These are phyloP conservation scores for Pentamera pediparva DNA, from an alignment of 53 echinoderm and acorn worm species.

Conservation along the genomic window DNA sequence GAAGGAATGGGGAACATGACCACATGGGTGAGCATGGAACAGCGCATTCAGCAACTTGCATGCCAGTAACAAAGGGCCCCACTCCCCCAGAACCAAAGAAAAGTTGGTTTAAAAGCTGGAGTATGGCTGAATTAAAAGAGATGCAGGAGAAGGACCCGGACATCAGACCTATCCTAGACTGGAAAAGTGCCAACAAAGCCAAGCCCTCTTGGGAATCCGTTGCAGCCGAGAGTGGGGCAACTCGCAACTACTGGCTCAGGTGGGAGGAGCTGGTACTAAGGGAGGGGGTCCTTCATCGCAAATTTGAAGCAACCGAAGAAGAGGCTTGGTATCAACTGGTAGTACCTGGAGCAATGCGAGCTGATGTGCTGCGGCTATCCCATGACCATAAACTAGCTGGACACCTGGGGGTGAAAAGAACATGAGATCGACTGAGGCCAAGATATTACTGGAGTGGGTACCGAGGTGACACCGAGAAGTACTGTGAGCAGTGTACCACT, in stretches of 20 bases:
- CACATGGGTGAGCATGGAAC: too few species aligned
- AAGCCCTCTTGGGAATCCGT: neutral
- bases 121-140: neutral
- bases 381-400: constrained; percentile 14
- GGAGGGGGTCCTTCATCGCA: constrained; percentile 13
- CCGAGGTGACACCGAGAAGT: neutral
- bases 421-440: neutral
- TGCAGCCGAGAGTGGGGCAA: neutral
- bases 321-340: constrained; percentile 1
- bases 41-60: too few species aligned
- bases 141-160: neutral
- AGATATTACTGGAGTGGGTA: constrained; percentile 33
- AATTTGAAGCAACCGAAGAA: constrained; percentile 22
- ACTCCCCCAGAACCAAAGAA: too few species aligned
- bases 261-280: constrained; percentile 23
- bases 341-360: neutral
- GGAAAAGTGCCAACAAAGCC: neutral
- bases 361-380: neutral
- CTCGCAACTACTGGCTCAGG: constrained; percentile 15
- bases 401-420: constrained; percentile 25
- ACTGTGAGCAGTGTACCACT: neutral
- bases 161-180: neutral
- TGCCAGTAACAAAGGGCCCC: too few species aligned
- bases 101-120: too few species aligned
- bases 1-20: too few species aligned